These are phyloP conservation scores for Lithosia quadra DNA, from an alignment of 2,888 invertebrate species.

Conservation along the genomic window DNA sequence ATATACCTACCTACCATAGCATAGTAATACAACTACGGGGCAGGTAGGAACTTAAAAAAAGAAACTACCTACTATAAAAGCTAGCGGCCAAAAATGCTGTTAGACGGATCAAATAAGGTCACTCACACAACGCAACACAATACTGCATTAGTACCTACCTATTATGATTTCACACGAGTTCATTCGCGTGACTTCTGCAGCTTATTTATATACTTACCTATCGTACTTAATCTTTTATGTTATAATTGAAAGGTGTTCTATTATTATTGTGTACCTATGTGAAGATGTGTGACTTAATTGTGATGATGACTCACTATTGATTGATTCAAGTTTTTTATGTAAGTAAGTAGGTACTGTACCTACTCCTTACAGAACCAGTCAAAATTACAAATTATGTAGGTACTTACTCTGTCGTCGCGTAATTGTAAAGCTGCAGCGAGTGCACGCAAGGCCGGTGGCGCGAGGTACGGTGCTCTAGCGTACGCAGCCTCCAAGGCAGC, in stretches of 20 bases:
- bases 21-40: too few species aligned
- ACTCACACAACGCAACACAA: too few species aligned
- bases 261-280: too few species aligned
- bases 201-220: background rate
- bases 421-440: conserved; percentile 89
- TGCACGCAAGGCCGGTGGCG: conserved; percentile 89
- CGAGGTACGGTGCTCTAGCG: conserved; percentile 89
- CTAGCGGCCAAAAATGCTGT: background rate
- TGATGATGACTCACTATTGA: background rate
- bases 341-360: too few species aligned
- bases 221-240: too few species aligned
- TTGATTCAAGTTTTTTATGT: too few species aligned
- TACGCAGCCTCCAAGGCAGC: conserved; percentile 90
- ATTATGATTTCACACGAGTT: conserved; percentile 16
- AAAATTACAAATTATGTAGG: too few species aligned
- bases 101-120: background rate
- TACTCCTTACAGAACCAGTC: too few species aligned
- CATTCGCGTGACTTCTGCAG: conserved; percentile 3
- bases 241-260: too few species aligned
- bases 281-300: too few species aligned
- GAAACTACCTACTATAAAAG: background rate
- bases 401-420: conserved; percentile 89
- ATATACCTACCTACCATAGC: too few species aligned
- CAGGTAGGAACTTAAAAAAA: background rate
- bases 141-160: too few species aligned